Conservation (phyloP, 2,113 vertebrate species). For the Pithys albifrons region DNA sequence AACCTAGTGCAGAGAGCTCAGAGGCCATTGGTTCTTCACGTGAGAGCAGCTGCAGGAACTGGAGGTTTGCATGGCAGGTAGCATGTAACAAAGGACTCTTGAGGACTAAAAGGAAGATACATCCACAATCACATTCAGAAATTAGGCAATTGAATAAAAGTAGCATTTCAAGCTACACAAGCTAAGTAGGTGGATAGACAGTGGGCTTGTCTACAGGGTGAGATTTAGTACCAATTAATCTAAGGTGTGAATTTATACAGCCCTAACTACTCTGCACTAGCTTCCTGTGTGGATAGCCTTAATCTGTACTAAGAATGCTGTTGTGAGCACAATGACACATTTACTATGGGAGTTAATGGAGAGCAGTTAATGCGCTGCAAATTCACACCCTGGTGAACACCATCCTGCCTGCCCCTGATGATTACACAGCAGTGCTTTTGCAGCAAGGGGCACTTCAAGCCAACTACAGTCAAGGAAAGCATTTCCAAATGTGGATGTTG, state of each 20-base stretch:
- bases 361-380: background rate
- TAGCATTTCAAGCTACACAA: background rate
- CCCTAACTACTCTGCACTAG: background rate
- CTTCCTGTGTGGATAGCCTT: slow-evolving; percentile 25
- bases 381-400: background rate
- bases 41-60: background rate
- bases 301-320: slow-evolving; percentile 13
- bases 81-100: background rate
- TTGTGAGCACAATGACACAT: slow-evolving; percentile 42
- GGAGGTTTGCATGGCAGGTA: background rate
- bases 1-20: background rate
- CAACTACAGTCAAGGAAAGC: background rate
- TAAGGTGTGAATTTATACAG: slow-evolving; percentile 24
- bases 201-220: background rate
- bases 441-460: background rate
- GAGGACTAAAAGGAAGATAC: background rate
- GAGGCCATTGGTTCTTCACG: background rate
- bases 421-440: background rate
- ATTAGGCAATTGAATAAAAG: background rate
- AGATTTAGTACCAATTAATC: background rate
- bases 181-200: background rate
- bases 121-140: background rate
- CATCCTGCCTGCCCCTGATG: background rate
- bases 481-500: background rate
- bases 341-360: slow-evolving; percentile 12